These are phyloP conservation scores for Phoebastria nigripes DNA, from an alignment of 2,797 vertebrate species.

Conservation along the genomic window DNA sequence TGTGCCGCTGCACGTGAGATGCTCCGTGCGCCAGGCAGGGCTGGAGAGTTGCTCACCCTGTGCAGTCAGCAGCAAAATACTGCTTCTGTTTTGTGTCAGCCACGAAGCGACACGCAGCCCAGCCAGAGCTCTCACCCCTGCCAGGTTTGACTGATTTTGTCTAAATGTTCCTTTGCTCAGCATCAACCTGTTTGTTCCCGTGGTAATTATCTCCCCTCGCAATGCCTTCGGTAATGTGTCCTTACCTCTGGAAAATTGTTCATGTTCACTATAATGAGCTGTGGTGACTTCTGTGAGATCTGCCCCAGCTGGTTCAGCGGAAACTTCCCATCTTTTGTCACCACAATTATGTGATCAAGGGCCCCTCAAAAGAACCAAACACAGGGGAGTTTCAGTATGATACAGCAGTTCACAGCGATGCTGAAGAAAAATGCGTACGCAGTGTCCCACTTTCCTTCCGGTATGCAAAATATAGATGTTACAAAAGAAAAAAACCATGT, in stretches of 20 bases:
- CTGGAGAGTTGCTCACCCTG: not conserved
- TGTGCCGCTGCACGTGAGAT: not conserved
- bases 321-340: conserved; percentile 89
- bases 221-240: not conserved
- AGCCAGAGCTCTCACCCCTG: not conserved
- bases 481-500: not conserved
- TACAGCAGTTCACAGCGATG: not conserved
- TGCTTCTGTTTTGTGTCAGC: not conserved
- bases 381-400: not conserved
- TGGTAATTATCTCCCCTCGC: not conserved
- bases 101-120: not conserved
- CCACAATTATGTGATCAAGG: conserved; percentile 88
- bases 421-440: rapidly evolving
- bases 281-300: conserved; percentile 92
- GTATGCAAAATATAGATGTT: not conserved
- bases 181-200: not conserved
- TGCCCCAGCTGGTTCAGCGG: conserved; percentile 95
- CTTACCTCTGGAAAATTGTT: conserved; percentile 91
- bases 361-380: conserved; percentile 78
- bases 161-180: not conserved
- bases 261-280: conserved; percentile 93
- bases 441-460: not conserved
- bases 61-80: not conserved
- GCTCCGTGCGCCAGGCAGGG: not conserved
- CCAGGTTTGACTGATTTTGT: not conserved